Percentiles rank a stretch among this genome's conserved stretches.
Evolutionary conservation across 2,113 vertebrate species (phyloP).

Genomic region (Aphyosemion australe): DNA sequence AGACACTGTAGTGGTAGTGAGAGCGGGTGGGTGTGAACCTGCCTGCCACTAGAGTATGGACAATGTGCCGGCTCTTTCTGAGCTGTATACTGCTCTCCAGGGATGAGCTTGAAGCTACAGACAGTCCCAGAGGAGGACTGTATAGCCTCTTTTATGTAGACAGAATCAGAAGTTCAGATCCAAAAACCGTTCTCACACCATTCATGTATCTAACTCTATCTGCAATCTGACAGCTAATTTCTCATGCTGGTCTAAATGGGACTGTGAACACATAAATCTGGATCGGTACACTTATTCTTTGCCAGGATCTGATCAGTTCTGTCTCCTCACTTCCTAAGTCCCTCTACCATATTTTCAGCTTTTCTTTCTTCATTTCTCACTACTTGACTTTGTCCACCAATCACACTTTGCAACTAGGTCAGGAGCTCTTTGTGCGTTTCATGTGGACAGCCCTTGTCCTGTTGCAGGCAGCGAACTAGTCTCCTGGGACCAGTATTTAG

Average conservation of each 20-base stretch:
- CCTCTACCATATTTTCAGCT: conserved; percentile 25
- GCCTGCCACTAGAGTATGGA: conserved; percentile 14
- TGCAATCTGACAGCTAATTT: conserved; percentile 56
- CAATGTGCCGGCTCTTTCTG: conserved; percentile 23
- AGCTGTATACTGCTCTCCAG: conserved; percentile 39
- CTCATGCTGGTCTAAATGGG: conserved; percentile 51
- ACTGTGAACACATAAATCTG: conserved; percentile 43
- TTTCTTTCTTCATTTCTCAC: background rate
- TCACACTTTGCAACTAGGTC: conserved; percentile 21
- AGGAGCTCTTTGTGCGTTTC: conserved; percentile 18
- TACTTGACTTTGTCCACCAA: conserved; percentile 12
- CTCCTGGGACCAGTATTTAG: conserved; percentile 58
- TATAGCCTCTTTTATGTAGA: conserved; percentile 13
- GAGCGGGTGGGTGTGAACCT: conserved; percentile 27
- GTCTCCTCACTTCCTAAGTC: conserved; percentile 9
- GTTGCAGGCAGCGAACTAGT: conserved; percentile 31
- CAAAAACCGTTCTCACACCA: conserved; percentile 25
- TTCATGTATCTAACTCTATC: conserved; percentile 42
- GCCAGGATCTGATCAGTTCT: conserved; percentile 7
- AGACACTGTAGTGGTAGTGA: conserved; percentile 8
- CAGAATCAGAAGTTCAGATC: conserved; percentile 29
- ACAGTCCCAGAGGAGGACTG: conserved; percentile 34
- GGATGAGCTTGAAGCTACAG: conserved; percentile 31
- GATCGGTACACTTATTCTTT: conserved; percentile 14
- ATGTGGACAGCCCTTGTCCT: conserved; percentile 37